Evolutionary conservation across 1,140 invertebrate species (phyloP), one percentile per base, ranked within the genome.

Genomic region (Monochamus saltuarius): DNA sequence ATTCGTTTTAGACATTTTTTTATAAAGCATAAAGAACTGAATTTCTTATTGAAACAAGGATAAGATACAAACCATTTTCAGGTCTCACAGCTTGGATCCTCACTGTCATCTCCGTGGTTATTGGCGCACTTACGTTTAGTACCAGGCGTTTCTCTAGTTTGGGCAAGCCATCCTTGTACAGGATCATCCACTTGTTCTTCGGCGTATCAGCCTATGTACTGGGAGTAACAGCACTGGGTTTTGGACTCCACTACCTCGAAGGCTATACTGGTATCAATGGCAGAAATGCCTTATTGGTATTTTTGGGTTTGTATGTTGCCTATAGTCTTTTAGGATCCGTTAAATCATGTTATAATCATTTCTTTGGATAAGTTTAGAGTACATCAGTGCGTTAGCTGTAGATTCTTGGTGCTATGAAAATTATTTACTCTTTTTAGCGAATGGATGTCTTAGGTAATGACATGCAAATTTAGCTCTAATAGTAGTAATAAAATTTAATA

Each of bases 31-130:
- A n/a, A n/a, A n/a, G n/a, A n/a, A n/a, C n/a, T n/a, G n/a, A n/a
- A n/a, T n/a, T n/a, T n/a, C n/a, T n/a, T n/a, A n/a, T n/a, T n/a
- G n/a, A n/a, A n/a, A n/a, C n/a, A n/a, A n/a, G n/a, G n/a, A n/a
- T n/a, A n/a, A n/a, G n/a, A n/a, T n/a, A n/a, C n/a, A n/a, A n/a
- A n/a, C n/a, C n/a, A n/a, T n/a, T 53, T 53, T 8, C 37, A 53
- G 51, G 51, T 39, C 40, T 53, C 11, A 38, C 37, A 6, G 17
- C 51, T 7, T 53, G 51, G 51, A 53, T 53, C 7, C 9, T 53
- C 9, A 16, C 13, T 19, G 22, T 53, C 37, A 22, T 53, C 14
- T 9, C 51, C 11, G 11, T 6, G 8, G 3, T 53, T 9, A 38
- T 36, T 40, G 51, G 51, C 6, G 7, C 7, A 8, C 9, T 40